Conservation (phyloP, 2,888 invertebrate species). For the Dasysyrphus albostriatus region DNA sequence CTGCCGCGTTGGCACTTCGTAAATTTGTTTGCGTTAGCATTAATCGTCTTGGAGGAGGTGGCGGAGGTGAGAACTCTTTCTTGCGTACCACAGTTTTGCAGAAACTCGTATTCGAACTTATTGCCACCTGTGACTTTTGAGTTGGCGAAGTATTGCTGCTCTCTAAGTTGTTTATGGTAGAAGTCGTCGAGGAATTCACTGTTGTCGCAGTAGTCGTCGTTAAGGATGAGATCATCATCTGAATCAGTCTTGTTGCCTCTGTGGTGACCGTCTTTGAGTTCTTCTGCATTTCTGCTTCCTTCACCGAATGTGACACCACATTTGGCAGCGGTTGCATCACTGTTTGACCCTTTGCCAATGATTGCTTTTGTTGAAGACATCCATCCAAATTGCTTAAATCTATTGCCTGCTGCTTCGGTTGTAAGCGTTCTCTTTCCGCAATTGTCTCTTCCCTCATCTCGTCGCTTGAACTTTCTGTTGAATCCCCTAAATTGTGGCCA, state of each 20-base stretch:
- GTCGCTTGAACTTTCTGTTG: conserved; percentile 84
- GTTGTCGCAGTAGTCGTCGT: conserved; percentile 82
- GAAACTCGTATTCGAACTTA: conserved; percentile 69
- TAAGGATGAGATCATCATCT: conserved; percentile 83
- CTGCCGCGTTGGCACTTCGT: conserved; percentile 76
- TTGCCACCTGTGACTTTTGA: conserved; percentile 62
- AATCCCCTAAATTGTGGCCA: conserved; percentile 84
- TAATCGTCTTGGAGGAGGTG: conserved; percentile 83
- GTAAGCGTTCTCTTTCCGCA: conserved; percentile 50
- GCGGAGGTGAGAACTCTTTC: conserved; percentile 79
- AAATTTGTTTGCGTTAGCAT: conserved; percentile 82
- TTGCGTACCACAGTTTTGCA: conserved; percentile 76
- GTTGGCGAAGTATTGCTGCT: conserved; percentile 84
- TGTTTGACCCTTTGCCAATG: conserved; percentile 44
- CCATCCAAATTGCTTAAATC: conserved; percentile 66
- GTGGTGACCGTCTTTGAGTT: conserved; percentile 41
- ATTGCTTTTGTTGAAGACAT: conserved; percentile 56
- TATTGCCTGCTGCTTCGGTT: conserved; percentile 39
- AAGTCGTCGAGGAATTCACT: conserved; percentile 86
- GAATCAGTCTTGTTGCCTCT: conserved; percentile 73
- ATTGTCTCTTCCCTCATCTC: conserved; percentile 77
- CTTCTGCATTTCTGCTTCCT: conserved; percentile 9
- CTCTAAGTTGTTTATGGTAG: conserved; percentile 86
- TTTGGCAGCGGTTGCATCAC: conserved; percentile 48
- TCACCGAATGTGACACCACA: conserved; percentile 38